A percentile compares a stretch with the other conserved stretches of the same genome.
Conservation (phyloP, 2,888 invertebrate genomes). For the Macrophya annulata region DNA sequence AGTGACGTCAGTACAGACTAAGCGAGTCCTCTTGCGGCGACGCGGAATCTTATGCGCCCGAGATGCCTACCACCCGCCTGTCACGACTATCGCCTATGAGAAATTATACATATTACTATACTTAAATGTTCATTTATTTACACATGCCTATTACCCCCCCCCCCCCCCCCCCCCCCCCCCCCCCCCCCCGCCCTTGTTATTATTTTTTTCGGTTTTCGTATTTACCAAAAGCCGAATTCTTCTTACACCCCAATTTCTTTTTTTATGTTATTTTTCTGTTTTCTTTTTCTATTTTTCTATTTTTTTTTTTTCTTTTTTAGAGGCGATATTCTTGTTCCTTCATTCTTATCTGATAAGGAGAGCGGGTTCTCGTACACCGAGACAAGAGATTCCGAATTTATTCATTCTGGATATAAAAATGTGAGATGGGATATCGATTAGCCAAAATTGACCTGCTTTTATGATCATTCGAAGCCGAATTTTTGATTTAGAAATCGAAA, state of each 20-base stretch:
- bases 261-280: no score
- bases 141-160: neutral
- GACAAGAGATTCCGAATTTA: neutral
- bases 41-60: conserved; percentile 57
- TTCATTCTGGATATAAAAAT: neutral
- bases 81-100: conserved; percentile 29
- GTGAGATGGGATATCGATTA: neutral
- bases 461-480: conserved; percentile 29
- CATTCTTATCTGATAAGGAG: no score
- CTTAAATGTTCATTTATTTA: conserved; percentile 4
- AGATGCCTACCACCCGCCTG: conserved; percentile 44
- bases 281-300: no score
- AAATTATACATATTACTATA: neutral
- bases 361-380: neutral
- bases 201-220: neutral
- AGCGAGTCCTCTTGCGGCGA: conserved; percentile 68
- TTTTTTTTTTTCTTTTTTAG: no score
- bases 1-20: conserved; percentile 72
- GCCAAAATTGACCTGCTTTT: conserved; percentile 1
- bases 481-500: neutral
- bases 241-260: no score
- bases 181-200: no score
- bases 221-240: no score
- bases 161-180: no score
- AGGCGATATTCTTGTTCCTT: no score